Conservation (phyloP, 2,888 invertebrate species). For the Aquatica leii region DNA sequence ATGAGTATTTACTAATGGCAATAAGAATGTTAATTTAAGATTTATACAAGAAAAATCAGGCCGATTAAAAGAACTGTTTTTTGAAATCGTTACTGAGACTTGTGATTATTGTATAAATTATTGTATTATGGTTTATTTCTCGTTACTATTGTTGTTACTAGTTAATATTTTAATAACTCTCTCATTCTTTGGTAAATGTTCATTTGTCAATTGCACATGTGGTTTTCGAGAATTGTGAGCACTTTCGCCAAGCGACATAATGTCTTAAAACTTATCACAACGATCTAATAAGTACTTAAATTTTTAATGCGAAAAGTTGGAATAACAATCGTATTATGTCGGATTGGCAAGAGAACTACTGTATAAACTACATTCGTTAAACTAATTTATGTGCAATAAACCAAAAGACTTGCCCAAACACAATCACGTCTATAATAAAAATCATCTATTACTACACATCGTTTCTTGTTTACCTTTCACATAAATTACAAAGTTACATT, state of each 20-base stretch:
- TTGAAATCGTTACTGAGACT: conserved; percentile 35
- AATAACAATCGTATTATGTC: conserved; percentile 30
- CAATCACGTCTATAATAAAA: conserved; percentile 52
- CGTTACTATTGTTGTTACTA: conserved; percentile 54
- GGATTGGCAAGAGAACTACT: conserved; percentile 31
- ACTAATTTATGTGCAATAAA: conserved; percentile 56
- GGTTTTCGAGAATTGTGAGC: conserved; percentile 20
- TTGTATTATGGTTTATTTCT: conserved; percentile 52
- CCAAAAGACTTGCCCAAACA: conserved; percentile 49
- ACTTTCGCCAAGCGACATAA: conserved; percentile 17
- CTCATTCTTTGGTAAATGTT: conserved; percentile 35
- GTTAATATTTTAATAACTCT: conserved; percentile 51
- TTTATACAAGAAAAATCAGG: conserved; percentile 1
- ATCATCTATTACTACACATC: conserved; percentile 49
- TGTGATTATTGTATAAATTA: conserved; percentile 54
- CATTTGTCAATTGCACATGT: conserved; percentile 33
- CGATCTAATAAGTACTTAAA: conserved; percentile 12
- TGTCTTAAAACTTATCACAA: not conserved
- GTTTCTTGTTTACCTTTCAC: conserved; percentile 49
- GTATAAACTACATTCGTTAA: conserved; percentile 51
- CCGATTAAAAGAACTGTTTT: conserved; percentile 19
- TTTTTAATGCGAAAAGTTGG: conserved; percentile 31
- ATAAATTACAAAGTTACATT: conserved; percentile 53
- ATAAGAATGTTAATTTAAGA: conserved; percentile 14
- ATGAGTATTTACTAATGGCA: conserved; percentile 23